Evolutionary conservation across 2,888 invertebrate species (phyloP).

Genomic region (Amphipoea oculea): DNA sequence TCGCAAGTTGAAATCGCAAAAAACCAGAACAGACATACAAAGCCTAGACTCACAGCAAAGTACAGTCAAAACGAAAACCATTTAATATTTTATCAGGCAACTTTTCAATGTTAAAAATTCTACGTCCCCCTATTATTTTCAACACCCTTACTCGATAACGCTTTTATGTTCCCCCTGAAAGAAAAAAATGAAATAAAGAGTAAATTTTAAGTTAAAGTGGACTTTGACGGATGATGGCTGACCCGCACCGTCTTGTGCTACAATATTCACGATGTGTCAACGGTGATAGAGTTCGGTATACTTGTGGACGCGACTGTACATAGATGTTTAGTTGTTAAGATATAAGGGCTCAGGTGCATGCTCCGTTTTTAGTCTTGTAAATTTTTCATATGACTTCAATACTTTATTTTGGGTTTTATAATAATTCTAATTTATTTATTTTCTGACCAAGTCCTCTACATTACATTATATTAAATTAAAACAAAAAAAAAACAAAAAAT

Average conservation of each 20-base stretch:
- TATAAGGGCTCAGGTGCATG: slow-evolving; percentile 12
- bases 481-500: no score
- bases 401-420: neutral
- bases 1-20: neutral
- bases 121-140: slow-evolving; percentile 80
- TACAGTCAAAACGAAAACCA: slow-evolving; percentile 73
- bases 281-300: slow-evolving; percentile 75
- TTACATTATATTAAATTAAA: no score
- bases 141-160: slow-evolving; percentile 85
- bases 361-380: neutral
- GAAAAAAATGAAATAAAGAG: slow-evolving; percentile 85
- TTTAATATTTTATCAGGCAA: slow-evolving; percentile 84
- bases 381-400: neutral
- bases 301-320: slow-evolving; percentile 61
- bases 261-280: slow-evolving; percentile 85
- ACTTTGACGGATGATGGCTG: slow-evolving; percentile 87
- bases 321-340: slow-evolving; percentile 42
- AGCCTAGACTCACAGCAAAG: slow-evolving; percentile 55
- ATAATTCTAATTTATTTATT: no score
- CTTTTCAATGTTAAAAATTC: slow-evolving; percentile 86
- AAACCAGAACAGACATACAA: neutral
- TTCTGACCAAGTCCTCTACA: no score
- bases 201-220: slow-evolving; percentile 89
- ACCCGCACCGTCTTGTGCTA: slow-evolving; percentile 84
- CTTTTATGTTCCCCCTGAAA: slow-evolving; percentile 82